phyloP scores from a whole-genome alignment of 2,888 invertebrate species.

The Platerodrilus igneus region DNA sequence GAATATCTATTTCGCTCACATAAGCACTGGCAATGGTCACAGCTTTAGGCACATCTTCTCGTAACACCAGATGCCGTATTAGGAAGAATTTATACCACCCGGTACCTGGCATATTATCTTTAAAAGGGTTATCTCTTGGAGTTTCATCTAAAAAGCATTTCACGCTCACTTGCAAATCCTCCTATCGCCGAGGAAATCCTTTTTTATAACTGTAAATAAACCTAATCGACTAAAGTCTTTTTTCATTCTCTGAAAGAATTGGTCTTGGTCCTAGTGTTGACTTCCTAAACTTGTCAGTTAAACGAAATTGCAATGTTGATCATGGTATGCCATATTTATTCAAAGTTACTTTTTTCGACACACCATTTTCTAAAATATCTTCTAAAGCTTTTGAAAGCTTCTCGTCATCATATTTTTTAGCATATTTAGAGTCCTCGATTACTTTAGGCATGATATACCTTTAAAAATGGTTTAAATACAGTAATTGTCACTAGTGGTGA shows the following conservation, averaged over 20 bases:
- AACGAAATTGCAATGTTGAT: constrained; percentile 19
- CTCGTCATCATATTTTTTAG: constrained; percentile 1
- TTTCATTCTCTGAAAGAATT: constrained; percentile 11
- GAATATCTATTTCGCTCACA: too few species aligned
- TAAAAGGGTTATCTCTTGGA: too few species aligned
- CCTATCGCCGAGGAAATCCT: too few species aligned
- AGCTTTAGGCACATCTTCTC: too few species aligned
- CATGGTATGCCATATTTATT: constrained; percentile 16
- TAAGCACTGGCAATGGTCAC: too few species aligned
- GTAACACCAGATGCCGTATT: too few species aligned
- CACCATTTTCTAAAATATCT: not conserved
- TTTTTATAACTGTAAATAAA: constrained; percentile 15
- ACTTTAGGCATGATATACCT: constrained; percentile 1
- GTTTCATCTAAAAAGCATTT: too few species aligned
- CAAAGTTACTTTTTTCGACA: constrained; percentile 1
- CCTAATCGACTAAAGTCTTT: constrained; percentile 15
- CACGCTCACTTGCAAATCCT: too few species aligned
- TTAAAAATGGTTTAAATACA: not conserved
- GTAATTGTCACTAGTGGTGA: too few species aligned
- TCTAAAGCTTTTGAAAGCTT: not conserved
- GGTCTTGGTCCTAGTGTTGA: constrained; percentile 17
- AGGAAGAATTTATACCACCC: too few species aligned
- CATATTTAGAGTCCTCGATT: not conserved
- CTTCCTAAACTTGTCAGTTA: constrained; percentile 19
- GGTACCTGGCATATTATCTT: too few species aligned